Conservation (phyloP, 1,140 invertebrate species). For the Drosophila tristis region DNA sequence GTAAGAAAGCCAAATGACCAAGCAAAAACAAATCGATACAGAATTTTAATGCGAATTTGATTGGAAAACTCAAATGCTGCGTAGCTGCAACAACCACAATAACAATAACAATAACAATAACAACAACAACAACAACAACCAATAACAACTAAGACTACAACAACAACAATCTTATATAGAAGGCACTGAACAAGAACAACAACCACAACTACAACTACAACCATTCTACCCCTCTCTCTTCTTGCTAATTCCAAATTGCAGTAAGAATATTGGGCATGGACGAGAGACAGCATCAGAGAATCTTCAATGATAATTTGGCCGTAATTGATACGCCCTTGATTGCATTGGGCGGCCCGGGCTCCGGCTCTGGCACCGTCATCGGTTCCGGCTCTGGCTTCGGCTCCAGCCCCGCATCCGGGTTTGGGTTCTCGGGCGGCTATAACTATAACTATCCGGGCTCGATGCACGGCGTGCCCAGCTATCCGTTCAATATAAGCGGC, state of each 20-base stretch:
- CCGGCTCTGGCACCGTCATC: constrained; percentile 5
- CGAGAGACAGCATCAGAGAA: constrained; percentile 84
- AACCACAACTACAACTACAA: constrained; percentile 55
- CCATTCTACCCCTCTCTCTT: constrained; percentile 74
- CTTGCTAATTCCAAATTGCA: constrained; percentile 76
- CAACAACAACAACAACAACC: constrained; percentile 28
- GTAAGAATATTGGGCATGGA: constrained; percentile 84
- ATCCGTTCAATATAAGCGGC: constrained; percentile 84
- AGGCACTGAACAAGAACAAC: constrained; percentile 46
- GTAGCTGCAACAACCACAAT: constrained; percentile 61
- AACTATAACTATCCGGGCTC: constrained; percentile 78
- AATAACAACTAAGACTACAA: constrained; percentile 24
- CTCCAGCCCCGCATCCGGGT: constrained; percentile 10
- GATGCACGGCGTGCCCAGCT: constrained; percentile 77
- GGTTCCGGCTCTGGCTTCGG: constrained; percentile 23
- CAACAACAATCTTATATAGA: constrained; percentile 53
- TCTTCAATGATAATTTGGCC: constrained; percentile 84
- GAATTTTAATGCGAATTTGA: constrained; percentile 57
- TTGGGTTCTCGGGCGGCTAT: constrained; percentile 52
- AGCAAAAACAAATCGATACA: constrained; percentile 42
- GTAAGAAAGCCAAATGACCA: constrained; percentile 42
- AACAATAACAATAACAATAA: constrained; percentile 41
- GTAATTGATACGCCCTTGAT: constrained; percentile 84
- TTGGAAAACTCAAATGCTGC: constrained; percentile 64
- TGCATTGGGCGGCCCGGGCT: constrained; percentile 55